Evolutionary conservation across 1,140 invertebrate genomes (phyloP).

Genomic region (Chlorops oryzae): DNA sequence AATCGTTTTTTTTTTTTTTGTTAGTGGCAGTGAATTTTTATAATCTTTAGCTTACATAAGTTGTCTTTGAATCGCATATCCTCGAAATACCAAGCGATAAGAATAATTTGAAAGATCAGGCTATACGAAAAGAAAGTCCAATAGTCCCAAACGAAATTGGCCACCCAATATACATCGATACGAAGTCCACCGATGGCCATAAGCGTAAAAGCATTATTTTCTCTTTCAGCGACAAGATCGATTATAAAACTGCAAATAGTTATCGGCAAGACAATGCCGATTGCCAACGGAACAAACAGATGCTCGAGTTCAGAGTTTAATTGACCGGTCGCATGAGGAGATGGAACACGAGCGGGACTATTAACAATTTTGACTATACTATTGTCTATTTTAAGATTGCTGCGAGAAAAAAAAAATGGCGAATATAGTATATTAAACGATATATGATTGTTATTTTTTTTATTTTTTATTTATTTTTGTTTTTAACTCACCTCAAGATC

Average conservation of each 20-base stretch:
- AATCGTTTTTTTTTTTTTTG: no score
- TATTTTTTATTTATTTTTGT: no score
- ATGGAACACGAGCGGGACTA: slow-evolving; percentile 25
- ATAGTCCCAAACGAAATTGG: slow-evolving; percentile 33
- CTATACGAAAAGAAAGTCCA: slow-evolving; percentile 27
- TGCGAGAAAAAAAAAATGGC: slow-evolving; percentile 15
- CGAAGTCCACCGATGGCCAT: slow-evolving; percentile 30
- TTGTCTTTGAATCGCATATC: slow-evolving; percentile 26
- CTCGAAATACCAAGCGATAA: slow-evolving; percentile 22
- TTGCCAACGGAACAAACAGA: slow-evolving; percentile 23
- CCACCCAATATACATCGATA: slow-evolving; percentile 26
- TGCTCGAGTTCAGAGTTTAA: slow-evolving; percentile 35
- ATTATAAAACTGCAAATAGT: slow-evolving; percentile 31
- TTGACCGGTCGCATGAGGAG: slow-evolving; percentile 28
- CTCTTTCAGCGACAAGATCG: slow-evolving; percentile 31
- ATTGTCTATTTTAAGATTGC: slow-evolving; percentile 12
- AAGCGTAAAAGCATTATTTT: slow-evolving; percentile 20
- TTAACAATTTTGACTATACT: slow-evolving; percentile 16
- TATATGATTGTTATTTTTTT: no score
- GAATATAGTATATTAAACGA: no score
- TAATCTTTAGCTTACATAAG: not conserved
- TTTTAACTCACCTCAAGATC: slow-evolving; percentile 22
- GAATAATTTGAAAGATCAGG: slow-evolving; percentile 29
- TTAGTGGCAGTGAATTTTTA: no score
- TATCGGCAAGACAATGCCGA: slow-evolving; percentile 32